These are phyloP conservation scores for Gryllus longicercus DNA, from an alignment of 2,888 invertebrate species.

Conservation along the genomic window DNA sequence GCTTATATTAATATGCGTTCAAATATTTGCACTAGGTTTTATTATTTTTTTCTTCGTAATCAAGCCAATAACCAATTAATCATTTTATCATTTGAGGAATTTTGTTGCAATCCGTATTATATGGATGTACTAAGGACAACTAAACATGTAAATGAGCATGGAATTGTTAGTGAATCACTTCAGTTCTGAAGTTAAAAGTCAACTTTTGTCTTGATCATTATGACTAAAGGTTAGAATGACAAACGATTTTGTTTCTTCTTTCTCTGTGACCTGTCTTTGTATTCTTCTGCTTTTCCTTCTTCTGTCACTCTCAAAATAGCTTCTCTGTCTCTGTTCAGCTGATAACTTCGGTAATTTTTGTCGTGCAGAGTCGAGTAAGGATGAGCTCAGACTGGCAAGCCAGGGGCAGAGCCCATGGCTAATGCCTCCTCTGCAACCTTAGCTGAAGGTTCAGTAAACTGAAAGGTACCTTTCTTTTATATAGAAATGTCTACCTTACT, in stretches of 20 bases:
- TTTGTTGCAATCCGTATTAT: too few species aligned
- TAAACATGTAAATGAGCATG: too few species aligned
- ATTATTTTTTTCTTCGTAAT: too few species aligned
- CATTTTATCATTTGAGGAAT: too few species aligned
- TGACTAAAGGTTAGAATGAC: background rate
- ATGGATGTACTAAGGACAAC: too few species aligned
- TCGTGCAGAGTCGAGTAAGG: constrained; percentile 3
- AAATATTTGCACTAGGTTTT: too few species aligned
- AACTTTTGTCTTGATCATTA: too few species aligned
- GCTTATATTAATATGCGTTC: too few species aligned
- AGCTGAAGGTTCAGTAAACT: background rate
- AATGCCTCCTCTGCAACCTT: background rate
- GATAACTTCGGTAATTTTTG: background rate
- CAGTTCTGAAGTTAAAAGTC: too few species aligned
- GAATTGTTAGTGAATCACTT: too few species aligned
- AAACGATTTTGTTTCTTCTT: background rate
- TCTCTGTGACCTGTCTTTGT: background rate
- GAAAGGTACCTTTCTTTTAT: constrained; percentile 2
- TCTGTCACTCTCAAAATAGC: background rate
- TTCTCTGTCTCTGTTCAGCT: background rate
- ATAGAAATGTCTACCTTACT: background rate
- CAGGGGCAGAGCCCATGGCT: background rate
- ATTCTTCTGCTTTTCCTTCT: background rate
- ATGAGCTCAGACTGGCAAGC: background rate
- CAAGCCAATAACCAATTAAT: too few species aligned